Conservation (phyloP, 2,113 vertebrate species). For the Sebastes fasciatus region DNA sequence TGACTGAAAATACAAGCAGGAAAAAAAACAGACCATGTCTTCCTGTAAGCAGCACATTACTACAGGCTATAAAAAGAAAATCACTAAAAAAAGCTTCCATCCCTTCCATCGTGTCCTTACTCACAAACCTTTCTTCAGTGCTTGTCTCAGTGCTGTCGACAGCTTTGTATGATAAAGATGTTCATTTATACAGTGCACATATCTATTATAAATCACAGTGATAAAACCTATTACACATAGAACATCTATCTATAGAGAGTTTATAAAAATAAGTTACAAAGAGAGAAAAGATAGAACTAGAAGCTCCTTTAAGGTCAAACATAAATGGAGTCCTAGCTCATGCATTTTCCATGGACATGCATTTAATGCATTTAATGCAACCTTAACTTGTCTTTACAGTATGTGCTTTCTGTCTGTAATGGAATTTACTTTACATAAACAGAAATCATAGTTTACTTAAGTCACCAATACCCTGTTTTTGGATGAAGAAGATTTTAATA, state of each 20-base stretch:
- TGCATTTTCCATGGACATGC: not conserved
- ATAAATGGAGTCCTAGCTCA: not conserved
- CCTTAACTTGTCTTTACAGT: conserved; percentile 11
- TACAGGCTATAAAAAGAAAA: conserved; percentile 54
- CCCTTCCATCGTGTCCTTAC: conserved; percentile 7
- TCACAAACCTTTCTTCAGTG: conserved; percentile 1
- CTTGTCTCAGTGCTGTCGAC: conserved; percentile 24
- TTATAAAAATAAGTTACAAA: not conserved
- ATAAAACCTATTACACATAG: not conserved
- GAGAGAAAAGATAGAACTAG: not conserved
- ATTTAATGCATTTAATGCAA: conserved; percentile 11
- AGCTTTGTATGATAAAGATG: not conserved
- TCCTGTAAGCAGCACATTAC: conserved; percentile 32
- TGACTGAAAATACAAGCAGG: conserved; percentile 31
- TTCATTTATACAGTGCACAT: not conserved
- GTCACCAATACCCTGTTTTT: conserved; percentile 9
- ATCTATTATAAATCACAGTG: conserved; percentile 2
- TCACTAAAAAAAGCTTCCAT: conserved; percentile 34
- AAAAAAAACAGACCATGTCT: conserved; percentile 16
- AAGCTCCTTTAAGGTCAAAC: not conserved
- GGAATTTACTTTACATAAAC: not conserved
- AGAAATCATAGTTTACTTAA: not conserved
- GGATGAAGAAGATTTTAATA: conserved; percentile 36
- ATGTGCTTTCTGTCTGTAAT: not conserved
- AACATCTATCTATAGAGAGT: not conserved